These are phyloP conservation scores for Caenorhabditis sp. DNA, from an alignment of 2,888 invertebrate genomes.

Conservation along the genomic window DNA sequence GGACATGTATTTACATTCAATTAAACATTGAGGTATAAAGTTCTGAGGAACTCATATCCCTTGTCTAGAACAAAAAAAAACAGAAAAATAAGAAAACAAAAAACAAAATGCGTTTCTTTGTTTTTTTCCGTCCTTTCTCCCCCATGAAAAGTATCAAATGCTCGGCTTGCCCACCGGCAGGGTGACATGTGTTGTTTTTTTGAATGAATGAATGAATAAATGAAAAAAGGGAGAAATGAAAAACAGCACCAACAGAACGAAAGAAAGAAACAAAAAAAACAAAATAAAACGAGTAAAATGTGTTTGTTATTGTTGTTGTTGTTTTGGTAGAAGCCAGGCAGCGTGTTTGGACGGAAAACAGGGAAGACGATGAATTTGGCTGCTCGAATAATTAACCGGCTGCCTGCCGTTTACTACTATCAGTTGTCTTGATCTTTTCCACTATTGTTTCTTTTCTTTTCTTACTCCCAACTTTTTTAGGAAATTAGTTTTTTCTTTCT, in stretches of 20 bases:
- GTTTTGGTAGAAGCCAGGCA: not conserved
- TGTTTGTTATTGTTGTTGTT: not conserved
- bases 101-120: not conserved
- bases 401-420: too few relatives aligned
- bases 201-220: not conserved
- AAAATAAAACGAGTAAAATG: not conserved
- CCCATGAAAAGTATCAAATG: not conserved
- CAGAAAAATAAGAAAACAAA: not conserved
- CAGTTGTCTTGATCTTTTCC: too few relatives aligned
- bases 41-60: too few relatives aligned
- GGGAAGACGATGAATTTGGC: not conserved
- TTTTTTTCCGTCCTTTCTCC: not conserved
- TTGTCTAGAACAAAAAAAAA: not conserved
- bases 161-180: not conserved
- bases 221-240: not conserved
- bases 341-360: not conserved
- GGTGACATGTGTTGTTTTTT: conserved; percentile 1
- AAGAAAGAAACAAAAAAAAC: not conserved
- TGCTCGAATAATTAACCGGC: too few relatives aligned
- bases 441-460: too few relatives aligned
- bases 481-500: too few relatives aligned
- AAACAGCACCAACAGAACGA: not conserved
- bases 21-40: too few relatives aligned
- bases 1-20: not conserved
- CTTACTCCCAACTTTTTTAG: too few relatives aligned